Conservation (phyloP, 2,113 vertebrate genomes). For the Capricornis sumatraensis region DNA sequence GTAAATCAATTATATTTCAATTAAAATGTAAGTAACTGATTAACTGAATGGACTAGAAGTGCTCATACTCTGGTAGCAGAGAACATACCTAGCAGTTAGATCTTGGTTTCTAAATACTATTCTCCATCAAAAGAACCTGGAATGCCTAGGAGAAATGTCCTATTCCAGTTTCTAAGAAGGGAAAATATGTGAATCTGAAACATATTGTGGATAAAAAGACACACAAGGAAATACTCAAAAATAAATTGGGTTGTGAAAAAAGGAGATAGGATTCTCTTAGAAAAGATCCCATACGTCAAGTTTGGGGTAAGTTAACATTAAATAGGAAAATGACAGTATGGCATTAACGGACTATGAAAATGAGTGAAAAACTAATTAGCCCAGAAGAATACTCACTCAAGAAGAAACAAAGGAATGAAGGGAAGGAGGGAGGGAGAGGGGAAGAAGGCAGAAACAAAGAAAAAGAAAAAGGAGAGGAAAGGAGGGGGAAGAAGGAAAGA, state of each 20-base stretch:
- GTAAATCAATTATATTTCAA: neutral
- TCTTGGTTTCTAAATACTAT: neutral
- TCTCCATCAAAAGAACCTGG: neutral
- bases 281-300: neutral
- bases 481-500: neutral
- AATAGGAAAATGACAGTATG: neutral
- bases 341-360: neutral
- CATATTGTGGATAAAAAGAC: neutral
- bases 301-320: neutral
- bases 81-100: neutral
- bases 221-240: neutral
- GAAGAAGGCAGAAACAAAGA: too few relatives aligned
- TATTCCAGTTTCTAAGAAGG: neutral
- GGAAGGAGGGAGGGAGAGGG: neutral
- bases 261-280: neutral
- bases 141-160: neutral
- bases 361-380: too few relatives aligned
- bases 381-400: neutral
- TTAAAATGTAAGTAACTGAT: neutral
- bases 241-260: neutral
- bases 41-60: neutral
- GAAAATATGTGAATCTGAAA: neutral
- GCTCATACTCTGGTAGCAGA: neutral
- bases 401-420: neutral
- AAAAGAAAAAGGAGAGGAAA: neutral